Base-by-base conservation (phyloP, 2,113 vertebrate genomes). In the Dasyurus viverrinus region DNA sequence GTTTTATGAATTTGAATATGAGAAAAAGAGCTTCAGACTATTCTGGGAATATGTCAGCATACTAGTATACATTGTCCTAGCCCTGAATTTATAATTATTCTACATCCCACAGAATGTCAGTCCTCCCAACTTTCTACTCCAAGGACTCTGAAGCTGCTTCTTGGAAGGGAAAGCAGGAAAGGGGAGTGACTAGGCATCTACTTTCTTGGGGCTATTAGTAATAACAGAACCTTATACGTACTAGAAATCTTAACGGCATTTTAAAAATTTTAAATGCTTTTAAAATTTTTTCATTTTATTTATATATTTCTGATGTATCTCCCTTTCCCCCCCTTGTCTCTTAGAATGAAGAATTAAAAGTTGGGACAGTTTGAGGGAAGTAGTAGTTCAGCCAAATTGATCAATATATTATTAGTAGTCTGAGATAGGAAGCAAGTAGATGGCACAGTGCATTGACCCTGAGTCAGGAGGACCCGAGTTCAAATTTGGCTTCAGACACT, bases 151-250 rank as follows among this genome's bases (percentile, higher is more conserved):
- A 90, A 90, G 48, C 68, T 42, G 27, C 23, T 95, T 4, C 94
- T 92, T 89, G n/a, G 90, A 42, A 42, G 36, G n/a, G 16, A n/a
- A 19, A 68, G 22, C 2, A 54, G 19, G 8, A 55, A 8, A 23
- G 19, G 24, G 42, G 96, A 53, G 24, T 95, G 25, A 53, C 93
- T 11, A 48, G 54, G 94, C 2, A 91, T n/a, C 57, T 96, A 52
- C 53, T 91, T 96, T n/a, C 47, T 60, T 92, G 52, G 89, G 27
- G 53, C 52, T 95, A 47, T 90, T 84, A 84, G n/a, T 84, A 84
- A 42, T 84, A 42, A 84, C 68, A 84, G n/a, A 76, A 36, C 19
- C 16, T 76, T 76, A 76, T 27, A 42, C n/a, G 8, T 76, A 76
- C 0, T 76, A 42, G 12, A 14, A 76, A 12, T 42, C 42, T n/a